Percentiles rank a stretch among this genome's conserved stretches.
Evolutionary conservation across 2,888 invertebrate genomes (phyloP).

Genomic region (Callosobruchus maculatus): DNA sequence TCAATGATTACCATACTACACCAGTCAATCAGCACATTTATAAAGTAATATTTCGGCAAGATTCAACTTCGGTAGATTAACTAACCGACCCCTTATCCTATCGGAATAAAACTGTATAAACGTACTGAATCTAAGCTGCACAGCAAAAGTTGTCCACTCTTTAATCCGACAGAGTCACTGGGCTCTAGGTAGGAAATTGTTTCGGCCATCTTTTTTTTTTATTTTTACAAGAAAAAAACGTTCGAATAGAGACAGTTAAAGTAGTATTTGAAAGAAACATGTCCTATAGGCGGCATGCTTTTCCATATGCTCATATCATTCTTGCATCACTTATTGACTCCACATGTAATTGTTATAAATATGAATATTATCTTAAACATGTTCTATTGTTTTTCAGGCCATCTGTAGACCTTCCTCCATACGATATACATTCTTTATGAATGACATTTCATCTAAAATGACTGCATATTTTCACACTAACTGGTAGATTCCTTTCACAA

Average conservation of each 20-base stretch:
- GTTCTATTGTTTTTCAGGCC: neutral
- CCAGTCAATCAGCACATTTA: neutral
- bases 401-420: neutral
- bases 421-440: neutral
- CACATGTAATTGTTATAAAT: neutral
- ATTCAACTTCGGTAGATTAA: neutral
- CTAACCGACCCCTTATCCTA: neutral
- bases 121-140: neutral
- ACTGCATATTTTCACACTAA: conserved; percentile 34
- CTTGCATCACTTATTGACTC: neutral
- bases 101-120: neutral
- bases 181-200: neutral
- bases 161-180: neutral
- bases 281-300: neutral
- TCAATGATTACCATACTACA: neutral
- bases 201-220: neutral
- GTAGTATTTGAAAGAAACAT: neutral
- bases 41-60: neutral
- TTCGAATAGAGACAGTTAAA: neutral
- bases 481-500: conserved; percentile 47
- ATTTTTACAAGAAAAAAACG: neutral
- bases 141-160: neutral
- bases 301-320: neutral
- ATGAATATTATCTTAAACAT: neutral
- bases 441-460: conserved; percentile 14